Evolutionary conservation across 2,797 vertebrate genomes (phyloP), one percentile per base, ranked within the genome.

Genomic region (Sarcophilus harrisii): DNA sequence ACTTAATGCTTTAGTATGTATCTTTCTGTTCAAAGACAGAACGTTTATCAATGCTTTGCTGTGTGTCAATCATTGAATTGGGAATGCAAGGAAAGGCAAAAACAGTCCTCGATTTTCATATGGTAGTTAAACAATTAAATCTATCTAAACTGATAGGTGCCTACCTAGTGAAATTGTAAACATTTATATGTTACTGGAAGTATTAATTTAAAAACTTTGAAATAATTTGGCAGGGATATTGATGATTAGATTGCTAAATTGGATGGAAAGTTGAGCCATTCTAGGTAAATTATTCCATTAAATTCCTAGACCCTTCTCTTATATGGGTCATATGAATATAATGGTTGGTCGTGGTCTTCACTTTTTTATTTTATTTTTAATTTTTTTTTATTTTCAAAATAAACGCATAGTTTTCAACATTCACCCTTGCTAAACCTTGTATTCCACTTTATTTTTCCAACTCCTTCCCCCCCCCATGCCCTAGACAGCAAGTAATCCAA

Each of bases 211-310:
- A 13, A 57, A 93, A 58, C 52, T 16, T 91, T 21, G 57, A 58
- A 38, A 62, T 18, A 45, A 90, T 4, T 60, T 62, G n/a, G 62
- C 21, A 94, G 6, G 21, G 0, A 62, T 30, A 52, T 0, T 10
- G 0, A 58, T 60, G 94, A 92, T 90, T 30, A 4, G 5, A 45
- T 91, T 90, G 32, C 14, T 89, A 21, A 14, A 18, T 92, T 91
- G 30, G 29, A 91, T 92, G 92, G 58, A 73, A 93, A 21, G 58
- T 91, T 90, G 32, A 94, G 90, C 3, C 49, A 5, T 92, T 94
- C 29, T 27, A 16, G 60, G 10, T 57, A 14, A 59, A 32, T 81
- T 28, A 81, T 27, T 57, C 32, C 14, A 49, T 89, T 57, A 30
- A 28, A 91, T 90, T 96, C 57, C 81, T 18, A 91, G 81, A 0